Base-by-base conservation (phyloP, 2,888 invertebrate species). In the Chaetogeoica ovagalla region DNA sequence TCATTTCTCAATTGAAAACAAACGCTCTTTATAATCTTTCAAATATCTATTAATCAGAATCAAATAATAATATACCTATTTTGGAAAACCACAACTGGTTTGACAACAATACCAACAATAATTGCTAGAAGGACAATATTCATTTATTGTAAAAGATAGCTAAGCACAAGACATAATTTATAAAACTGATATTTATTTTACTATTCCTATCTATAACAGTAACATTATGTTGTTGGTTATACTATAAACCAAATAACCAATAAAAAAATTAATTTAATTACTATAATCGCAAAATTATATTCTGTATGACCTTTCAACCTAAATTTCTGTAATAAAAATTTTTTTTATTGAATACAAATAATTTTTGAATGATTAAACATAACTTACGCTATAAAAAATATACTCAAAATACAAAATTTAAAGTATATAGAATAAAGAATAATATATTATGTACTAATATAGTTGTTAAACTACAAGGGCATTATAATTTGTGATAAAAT, bases 61-160 rank as follows among this genome's bases (percentile, higher is more conserved):
- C 30, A 30, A 11, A 37, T 37, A 17, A 73, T 9, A 39, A 9
- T 21, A 43, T 57, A 17, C 65, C 19, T 23, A 23, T 39, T 75
- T 65, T 55, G 23, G 65, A 65, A 39, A 65, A 23, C n/a, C 37
- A 17, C 6, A 71, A 71, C 74, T 13, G 39, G 57, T 57, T 75
- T 65, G 13, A 39, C 39, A 17, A 23, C 74, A 57, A 43, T 75
- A 3, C 19, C 23, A 39, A 23, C 21, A 21, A 17, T 23, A 39
- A 19, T 21, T 23, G 23, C 19, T 8, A 13, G 0, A 5, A 63
- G 19, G n/a, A 73, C 48, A 62, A 7, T 6, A 37, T 30, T 52
- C 19, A 8, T 73, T 69, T 69, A 48, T 9, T 43, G 9, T 43
- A 43, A 43, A 43, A 43, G 7, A 43, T 43, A 43, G 43, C 9